Base-by-base conservation (phyloP, 1,140 invertebrate genomes). In the Hylaeus anthracinus region DNA sequence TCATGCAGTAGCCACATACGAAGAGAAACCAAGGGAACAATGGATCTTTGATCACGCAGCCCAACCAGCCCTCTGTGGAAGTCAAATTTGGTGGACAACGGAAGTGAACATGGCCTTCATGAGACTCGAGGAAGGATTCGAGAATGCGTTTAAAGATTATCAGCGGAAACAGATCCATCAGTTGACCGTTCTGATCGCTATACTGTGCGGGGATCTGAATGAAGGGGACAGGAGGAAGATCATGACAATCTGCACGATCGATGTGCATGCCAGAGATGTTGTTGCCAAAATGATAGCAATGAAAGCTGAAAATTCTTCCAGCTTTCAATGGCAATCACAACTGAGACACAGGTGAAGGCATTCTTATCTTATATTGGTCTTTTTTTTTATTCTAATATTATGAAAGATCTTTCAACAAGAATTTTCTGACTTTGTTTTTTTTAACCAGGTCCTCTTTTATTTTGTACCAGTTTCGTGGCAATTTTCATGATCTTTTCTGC, bases 321-420 rank as follows among this genome's bases (percentile, higher is more conserved):
- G 98, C 92, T 99, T 99, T 91, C 95, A 96, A 85, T 99, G 98
- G 98, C 97, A 98, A 51, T 97, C 97, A 43, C 98, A 99, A 90
- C 91, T 99, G 80, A 94, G 98, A 37, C 99, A 98, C 93, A 94
- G 97, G 89, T 97, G 26, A 26, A 26, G 26, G 26, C 26, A 26
- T 26, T 26, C 26, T 26, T 26, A 26, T 26, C 26, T n/a, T n/a
- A 26, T 26, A 26, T 26, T 26, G 26, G 26, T 26, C 26, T 26
- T 26, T 26, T 26, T 26, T 26, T 26, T 26, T 26, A 26, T 26
- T 26, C 26, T 26, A 26, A 26, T 26, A 0, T 26, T 26, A 26
- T 26, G 26, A 26, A 26, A 26, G 26, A 26, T 26, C 26, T 26
- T 26, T 26, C 26, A 0, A 26, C 26, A 26, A 26, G 26, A 26